These are phyloP conservation scores for Anableps anableps DNA, from an alignment of 2,797 vertebrate species.

Conservation along the genomic window DNA sequence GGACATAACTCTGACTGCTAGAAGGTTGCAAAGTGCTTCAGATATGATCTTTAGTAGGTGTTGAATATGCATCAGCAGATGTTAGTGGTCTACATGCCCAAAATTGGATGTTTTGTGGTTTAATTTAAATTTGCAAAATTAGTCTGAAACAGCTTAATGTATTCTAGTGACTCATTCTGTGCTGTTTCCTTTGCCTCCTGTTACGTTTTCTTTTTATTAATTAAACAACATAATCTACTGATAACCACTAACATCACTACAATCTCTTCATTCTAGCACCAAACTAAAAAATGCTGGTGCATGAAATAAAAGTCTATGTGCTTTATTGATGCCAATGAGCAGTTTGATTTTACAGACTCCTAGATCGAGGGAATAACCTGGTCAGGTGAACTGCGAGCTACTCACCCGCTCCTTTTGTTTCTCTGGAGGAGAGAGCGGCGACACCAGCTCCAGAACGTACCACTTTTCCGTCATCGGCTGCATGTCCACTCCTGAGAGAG, in stretches of 20 bases:
- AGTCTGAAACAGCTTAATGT: too few species aligned
- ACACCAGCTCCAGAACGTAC: constrained; percentile 84
- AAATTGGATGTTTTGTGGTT: neutral
- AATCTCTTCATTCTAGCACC: neutral
- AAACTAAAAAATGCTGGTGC: neutral
- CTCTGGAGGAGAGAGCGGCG: constrained; percentile 76
- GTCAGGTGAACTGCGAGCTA: neutral
- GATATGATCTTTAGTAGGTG: neutral
- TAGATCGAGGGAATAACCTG: neutral
- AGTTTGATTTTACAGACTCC: too few species aligned
- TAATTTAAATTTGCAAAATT: too few species aligned
- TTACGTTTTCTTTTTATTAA: neutral
- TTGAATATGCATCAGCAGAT: neutral
- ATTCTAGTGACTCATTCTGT: too few species aligned
- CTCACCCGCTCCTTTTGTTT: constrained; percentile 67
- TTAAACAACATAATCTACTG: neutral
- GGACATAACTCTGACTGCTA: neutral
- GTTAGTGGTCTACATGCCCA: neutral
- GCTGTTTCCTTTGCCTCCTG: too few species aligned
- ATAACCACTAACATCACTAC: neutral
- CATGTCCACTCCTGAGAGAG: constrained; percentile 84
- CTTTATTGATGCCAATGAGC: neutral
- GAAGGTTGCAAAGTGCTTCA: neutral
- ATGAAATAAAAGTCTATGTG: neutral
- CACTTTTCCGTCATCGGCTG: constrained; percentile 88